A percentile compares a stretch with the other conserved stretches of the same genome.
Evolutionary conservation across 1,140 invertebrate species (phyloP).

Genomic region (Lepidurus apus): DNA sequence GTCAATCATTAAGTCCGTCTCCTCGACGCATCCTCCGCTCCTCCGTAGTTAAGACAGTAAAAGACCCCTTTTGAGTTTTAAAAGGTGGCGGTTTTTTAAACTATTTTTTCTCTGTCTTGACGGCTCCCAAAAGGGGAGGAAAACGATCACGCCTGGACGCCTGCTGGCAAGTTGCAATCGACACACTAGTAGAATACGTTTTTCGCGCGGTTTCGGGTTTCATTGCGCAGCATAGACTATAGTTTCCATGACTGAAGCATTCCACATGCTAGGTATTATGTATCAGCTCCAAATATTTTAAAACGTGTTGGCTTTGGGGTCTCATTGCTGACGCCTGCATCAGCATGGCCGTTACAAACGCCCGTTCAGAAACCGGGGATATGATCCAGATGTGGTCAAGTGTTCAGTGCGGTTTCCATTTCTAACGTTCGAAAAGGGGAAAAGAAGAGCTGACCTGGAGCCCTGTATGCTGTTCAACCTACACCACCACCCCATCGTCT

Average conservation of each 20-base stretch:
- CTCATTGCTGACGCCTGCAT: neutral
- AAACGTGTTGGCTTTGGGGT: neutral
- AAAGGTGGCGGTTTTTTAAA: too few relatives aligned
- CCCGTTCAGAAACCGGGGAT: neutral
- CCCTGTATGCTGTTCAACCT: neutral
- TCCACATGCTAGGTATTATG: constrained; percentile 3
- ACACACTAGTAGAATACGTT: neutral
- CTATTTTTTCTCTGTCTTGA: too few relatives aligned
- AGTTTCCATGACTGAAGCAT: neutral
- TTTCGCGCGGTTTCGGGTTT: neutral
- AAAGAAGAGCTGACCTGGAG: neutral
- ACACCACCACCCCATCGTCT: neutral
- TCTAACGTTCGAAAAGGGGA: neutral
- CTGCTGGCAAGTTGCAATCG: neutral
- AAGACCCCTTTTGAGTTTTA: too few relatives aligned
- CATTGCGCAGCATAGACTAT: neutral
- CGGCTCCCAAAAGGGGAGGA: too few relatives aligned
- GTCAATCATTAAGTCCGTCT: too few relatives aligned
- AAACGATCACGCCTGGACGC: neutral
- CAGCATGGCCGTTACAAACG: neutral
- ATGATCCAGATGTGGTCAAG: constrained; percentile 21
- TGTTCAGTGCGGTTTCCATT: neutral
- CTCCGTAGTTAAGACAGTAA: too few relatives aligned
- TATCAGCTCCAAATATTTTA: neutral
- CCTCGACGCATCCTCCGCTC: too few relatives aligned